phyloP scores from a whole-genome alignment of 2,888 invertebrate species.

The Leptinotarsa haldemani region DNA sequence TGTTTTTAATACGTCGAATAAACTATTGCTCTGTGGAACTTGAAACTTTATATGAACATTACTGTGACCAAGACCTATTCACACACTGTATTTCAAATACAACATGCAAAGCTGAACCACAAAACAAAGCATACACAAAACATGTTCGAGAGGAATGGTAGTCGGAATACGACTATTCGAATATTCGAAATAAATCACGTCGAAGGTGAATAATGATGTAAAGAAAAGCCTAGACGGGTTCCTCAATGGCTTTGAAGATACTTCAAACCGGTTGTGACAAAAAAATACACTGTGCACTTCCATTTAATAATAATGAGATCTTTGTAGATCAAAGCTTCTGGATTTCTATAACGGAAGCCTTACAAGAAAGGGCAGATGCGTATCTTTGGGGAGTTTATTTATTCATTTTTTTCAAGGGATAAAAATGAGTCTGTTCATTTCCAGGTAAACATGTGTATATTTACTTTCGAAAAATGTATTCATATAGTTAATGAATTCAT shows the following conservation, averaged over 20 bases:
- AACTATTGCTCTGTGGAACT: no score
- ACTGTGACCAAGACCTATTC: no score
- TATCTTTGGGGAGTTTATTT: neutral
- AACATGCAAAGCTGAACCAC: neutral
- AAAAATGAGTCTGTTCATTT: no score
- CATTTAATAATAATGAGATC: slow-evolving; percentile 18
- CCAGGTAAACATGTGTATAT: no score
- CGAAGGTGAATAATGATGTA: neutral
- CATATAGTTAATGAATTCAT: no score
- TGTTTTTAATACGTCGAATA: no score
- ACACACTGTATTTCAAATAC: no score
- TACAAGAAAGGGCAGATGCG: slow-evolving; percentile 1
- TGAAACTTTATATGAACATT: no score
- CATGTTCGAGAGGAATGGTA: neutral
- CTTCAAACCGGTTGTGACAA: slow-evolving; percentile 15
- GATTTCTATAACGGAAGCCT: slow-evolving; percentile 10
- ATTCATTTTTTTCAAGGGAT: neutral
- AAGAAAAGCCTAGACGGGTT: neutral
- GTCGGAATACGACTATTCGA: neutral
- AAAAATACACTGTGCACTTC: slow-evolving; percentile 16
- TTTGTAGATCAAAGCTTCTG: slow-evolving; percentile 18
- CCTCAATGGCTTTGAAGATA: neutral
- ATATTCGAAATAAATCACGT: neutral
- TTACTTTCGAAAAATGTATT: no score
- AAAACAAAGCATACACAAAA: neutral